These are phyloP conservation scores for Cercocebus atys DNA, from an alignment of 2,113 vertebrate species.

Conservation along the genomic window DNA sequence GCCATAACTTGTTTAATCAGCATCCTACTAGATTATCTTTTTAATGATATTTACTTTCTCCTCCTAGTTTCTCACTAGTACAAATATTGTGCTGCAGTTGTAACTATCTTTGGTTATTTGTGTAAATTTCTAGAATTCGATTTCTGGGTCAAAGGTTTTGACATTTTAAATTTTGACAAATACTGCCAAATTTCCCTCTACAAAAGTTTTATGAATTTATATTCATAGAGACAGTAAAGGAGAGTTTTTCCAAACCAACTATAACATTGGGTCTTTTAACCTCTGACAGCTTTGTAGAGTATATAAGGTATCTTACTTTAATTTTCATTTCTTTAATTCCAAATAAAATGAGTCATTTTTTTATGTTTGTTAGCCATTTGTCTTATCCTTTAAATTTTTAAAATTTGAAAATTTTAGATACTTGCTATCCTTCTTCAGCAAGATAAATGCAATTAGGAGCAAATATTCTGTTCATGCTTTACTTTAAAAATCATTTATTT, in stretches of 20 bases:
- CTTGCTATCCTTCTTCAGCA: neutral
- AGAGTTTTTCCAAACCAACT: neutral
- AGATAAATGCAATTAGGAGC: neutral
- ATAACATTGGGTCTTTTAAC: neutral
- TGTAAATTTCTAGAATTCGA: constrained; percentile 16
- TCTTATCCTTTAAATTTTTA: neutral
- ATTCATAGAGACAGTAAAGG: neutral
- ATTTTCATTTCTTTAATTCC: constrained; percentile 6
- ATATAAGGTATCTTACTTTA: neutral
- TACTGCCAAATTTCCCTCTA: neutral
- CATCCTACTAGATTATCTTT: neutral
- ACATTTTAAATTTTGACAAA: neutral
- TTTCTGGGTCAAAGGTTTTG: neutral
- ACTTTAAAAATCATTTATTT: constrained; percentile 3
- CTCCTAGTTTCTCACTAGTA: neutral
- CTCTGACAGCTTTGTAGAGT: neutral
- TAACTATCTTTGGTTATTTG: neutral
- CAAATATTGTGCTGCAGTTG: neutral
- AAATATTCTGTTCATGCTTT: neutral
- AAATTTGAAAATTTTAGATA: neutral
- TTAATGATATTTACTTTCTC: neutral
- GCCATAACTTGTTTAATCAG: neutral
- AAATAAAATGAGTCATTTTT: neutral
- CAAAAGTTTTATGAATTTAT: neutral
- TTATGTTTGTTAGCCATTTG: neutral